Conservation (phyloP, 2,888 invertebrate genomes). For the Lamellibrachia columna region DNA sequence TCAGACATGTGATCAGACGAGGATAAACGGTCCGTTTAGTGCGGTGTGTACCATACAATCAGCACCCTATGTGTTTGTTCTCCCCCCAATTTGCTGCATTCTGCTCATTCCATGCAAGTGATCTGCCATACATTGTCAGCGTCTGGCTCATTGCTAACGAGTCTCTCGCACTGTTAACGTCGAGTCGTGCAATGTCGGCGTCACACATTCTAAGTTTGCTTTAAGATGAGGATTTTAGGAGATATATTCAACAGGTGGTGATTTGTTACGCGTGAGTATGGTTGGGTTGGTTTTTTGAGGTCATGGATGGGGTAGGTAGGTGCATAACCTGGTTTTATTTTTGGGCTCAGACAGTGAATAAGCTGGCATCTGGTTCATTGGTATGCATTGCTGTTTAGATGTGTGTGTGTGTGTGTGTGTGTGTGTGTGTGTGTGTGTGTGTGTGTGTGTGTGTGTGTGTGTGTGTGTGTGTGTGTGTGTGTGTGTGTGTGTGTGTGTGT, state of each 20-base stretch:
- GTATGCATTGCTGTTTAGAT: neutral
- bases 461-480: no score
- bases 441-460: no score
- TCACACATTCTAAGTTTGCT: neutral
- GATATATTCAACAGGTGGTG: neutral
- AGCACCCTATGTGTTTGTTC: constrained; percentile 6
- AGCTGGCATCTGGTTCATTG: neutral
- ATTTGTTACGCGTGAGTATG: neutral
- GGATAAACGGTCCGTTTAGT: neutral
- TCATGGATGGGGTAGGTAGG: neutral
- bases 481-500: no score
- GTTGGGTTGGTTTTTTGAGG: neutral
- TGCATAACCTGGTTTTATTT: neutral
- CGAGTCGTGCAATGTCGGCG: neutral
- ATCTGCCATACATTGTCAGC: neutral
- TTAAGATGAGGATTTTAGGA: neutral
- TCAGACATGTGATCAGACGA: neutral
- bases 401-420: neutral
- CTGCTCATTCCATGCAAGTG: neutral
- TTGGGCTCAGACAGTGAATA: neutral
- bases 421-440: no score
- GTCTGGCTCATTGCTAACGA: neutral
- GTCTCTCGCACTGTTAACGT: neutral
- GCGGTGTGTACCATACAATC: neutral
- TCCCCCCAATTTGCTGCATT: neutral